Conservation (phyloP, 2,113 vertebrate genomes). For the Origma solitaria region DNA sequence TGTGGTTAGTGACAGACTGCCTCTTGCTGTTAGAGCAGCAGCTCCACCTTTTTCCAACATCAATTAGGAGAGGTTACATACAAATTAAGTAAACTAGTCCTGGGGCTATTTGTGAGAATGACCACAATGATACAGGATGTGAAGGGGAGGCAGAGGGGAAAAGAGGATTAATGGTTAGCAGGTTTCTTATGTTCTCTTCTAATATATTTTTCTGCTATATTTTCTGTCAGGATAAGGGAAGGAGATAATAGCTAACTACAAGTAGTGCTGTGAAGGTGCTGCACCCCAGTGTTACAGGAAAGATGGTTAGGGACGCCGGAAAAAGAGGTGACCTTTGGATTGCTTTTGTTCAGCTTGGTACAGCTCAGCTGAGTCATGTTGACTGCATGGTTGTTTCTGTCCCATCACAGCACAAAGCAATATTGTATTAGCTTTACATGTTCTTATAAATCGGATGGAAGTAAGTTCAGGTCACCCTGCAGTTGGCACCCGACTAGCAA, state of each 20-base stretch:
- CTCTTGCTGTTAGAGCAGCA: constrained; percentile 14
- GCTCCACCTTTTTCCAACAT: constrained; percentile 24
- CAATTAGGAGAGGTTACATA: constrained; percentile 24
- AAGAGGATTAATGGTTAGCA: background rate
- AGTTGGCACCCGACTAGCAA: background rate
- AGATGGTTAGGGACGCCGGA: background rate
- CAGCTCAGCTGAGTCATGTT: background rate
- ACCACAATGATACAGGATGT: background rate
- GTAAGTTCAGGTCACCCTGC: background rate
- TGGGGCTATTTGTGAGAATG: constrained; percentile 30
- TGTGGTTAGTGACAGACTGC: constrained; percentile 34
- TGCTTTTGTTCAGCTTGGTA: background rate
- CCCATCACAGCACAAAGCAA: background rate
- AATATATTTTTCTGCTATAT: background rate
- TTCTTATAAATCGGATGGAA: background rate
- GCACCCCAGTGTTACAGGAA: constrained; percentile 9
- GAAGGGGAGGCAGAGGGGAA: background rate
- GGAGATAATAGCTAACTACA: background rate
- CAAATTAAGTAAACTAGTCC: constrained; percentile 1
- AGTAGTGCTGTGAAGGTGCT: background rate
- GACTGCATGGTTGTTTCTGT: background rate
- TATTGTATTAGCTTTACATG: background rate
- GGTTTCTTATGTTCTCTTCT: background rate
- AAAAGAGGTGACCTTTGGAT: background rate
- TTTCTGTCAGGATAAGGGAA: background rate